Conservation (phyloP, 2,113 vertebrate genomes). For the Cariama cristata region DNA sequence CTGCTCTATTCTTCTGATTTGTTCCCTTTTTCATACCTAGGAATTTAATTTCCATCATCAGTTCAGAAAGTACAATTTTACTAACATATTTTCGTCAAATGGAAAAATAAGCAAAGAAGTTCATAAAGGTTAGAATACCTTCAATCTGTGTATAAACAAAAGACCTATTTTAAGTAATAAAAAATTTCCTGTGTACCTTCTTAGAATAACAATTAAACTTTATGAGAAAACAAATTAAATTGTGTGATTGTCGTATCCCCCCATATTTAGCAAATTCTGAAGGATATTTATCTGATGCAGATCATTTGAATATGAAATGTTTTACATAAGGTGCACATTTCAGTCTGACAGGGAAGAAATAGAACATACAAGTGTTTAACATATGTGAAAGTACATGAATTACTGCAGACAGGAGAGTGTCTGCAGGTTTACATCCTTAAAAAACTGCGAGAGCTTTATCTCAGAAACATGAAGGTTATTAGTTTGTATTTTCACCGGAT, state of each 20-base stretch:
- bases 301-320: neutral
- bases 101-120: neutral
- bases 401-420: neutral
- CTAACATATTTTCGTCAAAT: fast-evolving
- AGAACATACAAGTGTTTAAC: neutral
- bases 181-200: neutral
- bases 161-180: neutral
- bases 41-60: neutral
- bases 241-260: neutral
- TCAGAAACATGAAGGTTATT: neutral
- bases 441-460: neutral
- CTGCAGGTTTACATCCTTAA: neutral
- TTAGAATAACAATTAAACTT: neutral
- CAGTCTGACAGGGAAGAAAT: neutral
- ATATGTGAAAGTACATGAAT: neutral
- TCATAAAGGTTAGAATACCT: no score
- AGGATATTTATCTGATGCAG: neutral
- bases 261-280: neutral
- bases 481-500: neutral
- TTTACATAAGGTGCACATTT: neutral
- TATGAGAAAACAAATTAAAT: neutral
- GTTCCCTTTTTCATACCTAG: neutral
- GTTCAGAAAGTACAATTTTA: neutral
- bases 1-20: neutral
- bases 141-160: neutral